phyloP scores from a whole-genome alignment of 2,113 vertebrate species.

The Cryptoleucopteryx plumbea region DNA sequence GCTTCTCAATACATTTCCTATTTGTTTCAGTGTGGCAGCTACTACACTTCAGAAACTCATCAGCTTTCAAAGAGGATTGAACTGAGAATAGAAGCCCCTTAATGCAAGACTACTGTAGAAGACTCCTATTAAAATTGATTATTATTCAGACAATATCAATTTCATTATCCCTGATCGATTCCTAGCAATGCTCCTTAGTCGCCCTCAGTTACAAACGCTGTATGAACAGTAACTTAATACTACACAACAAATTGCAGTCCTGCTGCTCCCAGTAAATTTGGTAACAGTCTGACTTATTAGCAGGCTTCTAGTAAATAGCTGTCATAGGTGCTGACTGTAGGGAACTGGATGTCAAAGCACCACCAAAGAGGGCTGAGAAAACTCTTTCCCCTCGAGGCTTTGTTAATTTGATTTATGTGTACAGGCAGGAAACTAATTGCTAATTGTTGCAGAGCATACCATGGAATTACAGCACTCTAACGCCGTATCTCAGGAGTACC shows the following conservation, averaged over 20 bases:
- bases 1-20: neutral
- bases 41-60: conserved; percentile 8
- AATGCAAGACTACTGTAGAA: conserved; percentile 64
- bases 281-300: conserved; percentile 16
- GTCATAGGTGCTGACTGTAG: conserved; percentile 18
- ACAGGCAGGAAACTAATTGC: conserved; percentile 40
- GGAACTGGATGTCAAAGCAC: conserved; percentile 13
- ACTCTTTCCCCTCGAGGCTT: neutral
- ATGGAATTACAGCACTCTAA: neutral
- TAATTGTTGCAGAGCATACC: neutral
- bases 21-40: neutral
- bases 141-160: conserved; percentile 74
- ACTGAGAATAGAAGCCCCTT: conserved; percentile 59
- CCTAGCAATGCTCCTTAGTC: conserved; percentile 31
- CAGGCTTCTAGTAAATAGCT: conserved; percentile 20
- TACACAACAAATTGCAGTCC: neutral
- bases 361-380: conserved; percentile 7
- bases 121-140: conserved; percentile 77
- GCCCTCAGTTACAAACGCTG: conserved; percentile 18
- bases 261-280: neutral
- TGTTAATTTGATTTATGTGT: conserved; percentile 52
- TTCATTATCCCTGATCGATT: conserved; percentile 74
- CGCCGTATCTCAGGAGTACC: neutral
- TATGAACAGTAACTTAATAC: conserved; percentile 16
- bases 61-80: conserved; percentile 48